Conservation (phyloP, 2,888 invertebrate genomes). For the Pandemis cinnamomeana region DNA sequence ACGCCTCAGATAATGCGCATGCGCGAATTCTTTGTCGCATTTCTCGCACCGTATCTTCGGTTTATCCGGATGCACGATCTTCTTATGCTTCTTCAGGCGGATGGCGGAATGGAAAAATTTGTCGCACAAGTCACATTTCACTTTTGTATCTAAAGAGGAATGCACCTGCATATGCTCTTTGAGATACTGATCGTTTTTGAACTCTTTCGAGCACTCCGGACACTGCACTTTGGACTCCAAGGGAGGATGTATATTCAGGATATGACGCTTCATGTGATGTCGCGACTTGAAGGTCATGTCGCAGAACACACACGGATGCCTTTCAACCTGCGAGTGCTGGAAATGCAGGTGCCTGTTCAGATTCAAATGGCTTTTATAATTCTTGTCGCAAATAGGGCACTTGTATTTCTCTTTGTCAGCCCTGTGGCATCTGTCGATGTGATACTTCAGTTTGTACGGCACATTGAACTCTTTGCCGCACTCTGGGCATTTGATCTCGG, state of each 20-base stretch:
- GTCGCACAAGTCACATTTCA: conserved; percentile 76
- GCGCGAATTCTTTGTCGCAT: conserved; percentile 77
- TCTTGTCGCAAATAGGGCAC: conserved; percentile 71
- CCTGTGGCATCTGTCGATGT: conserved; percentile 68
- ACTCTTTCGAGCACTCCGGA: conserved; percentile 76
- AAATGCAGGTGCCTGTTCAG: conserved; percentile 71
- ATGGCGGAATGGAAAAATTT: conserved; percentile 75
- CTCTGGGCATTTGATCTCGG: conserved; percentile 73
- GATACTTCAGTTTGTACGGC: conserved; percentile 74
- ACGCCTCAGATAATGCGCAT: conserved; percentile 71
- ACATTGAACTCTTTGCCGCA: conserved; percentile 74
- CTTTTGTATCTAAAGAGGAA: conserved; percentile 70
- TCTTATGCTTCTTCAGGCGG: conserved; percentile 77
- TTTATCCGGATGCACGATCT: conserved; percentile 75
- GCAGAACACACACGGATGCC: conserved; percentile 77
- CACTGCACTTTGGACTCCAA: conserved; percentile 77
- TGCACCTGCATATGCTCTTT: conserved; percentile 80
- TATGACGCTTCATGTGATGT: conserved; percentile 78
- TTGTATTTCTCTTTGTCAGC: conserved; percentile 69
- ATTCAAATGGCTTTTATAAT: conserved; percentile 73
- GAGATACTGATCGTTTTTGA: conserved; percentile 78
- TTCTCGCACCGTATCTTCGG: conserved; percentile 75
- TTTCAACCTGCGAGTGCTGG: conserved; percentile 70
- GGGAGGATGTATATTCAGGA: conserved; percentile 77
- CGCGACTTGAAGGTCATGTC: conserved; percentile 77